Evolutionary conservation across 2,797 vertebrate species (phyloP).

Genomic region (Rousettus madagascariensis): DNA sequence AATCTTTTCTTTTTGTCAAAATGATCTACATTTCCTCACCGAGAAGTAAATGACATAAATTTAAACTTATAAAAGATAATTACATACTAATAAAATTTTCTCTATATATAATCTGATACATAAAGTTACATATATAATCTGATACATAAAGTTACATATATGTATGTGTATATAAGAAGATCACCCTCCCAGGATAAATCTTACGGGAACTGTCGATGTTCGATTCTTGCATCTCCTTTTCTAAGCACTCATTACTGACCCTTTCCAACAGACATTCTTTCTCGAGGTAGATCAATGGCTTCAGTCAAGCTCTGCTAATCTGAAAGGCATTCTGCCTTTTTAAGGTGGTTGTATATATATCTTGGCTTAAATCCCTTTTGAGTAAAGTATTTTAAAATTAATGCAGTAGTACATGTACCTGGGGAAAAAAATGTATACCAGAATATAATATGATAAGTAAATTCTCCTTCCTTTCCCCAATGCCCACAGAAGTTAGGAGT

Average conservation of each 20-base stretch:
- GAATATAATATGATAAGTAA: background rate
- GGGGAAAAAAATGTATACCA: background rate
- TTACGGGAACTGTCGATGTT: background rate
- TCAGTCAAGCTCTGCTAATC: background rate
- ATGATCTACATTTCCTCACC: background rate
- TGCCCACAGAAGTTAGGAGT: background rate
- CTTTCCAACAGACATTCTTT: background rate
- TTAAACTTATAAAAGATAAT: constrained; percentile 33
- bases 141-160: background rate
- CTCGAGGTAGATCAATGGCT: background rate
- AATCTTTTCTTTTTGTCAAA: background rate
- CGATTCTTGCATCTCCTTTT: background rate
- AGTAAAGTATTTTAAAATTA: background rate
- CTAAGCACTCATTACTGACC: background rate
- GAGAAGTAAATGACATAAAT: background rate
- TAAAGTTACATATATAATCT: background rate
- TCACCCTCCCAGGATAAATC: background rate
- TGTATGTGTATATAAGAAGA: background rate
- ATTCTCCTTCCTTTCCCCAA: background rate
- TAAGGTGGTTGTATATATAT: background rate
- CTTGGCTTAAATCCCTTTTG: background rate
- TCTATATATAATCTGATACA: background rate
- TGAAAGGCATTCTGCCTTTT: background rate
- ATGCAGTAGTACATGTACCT: background rate
- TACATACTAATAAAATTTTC: background rate